Evolutionary conservation across 2,888 invertebrate species (phyloP), one percentile per base, ranked within the genome.

Genomic region (Bombylius major): DNA sequence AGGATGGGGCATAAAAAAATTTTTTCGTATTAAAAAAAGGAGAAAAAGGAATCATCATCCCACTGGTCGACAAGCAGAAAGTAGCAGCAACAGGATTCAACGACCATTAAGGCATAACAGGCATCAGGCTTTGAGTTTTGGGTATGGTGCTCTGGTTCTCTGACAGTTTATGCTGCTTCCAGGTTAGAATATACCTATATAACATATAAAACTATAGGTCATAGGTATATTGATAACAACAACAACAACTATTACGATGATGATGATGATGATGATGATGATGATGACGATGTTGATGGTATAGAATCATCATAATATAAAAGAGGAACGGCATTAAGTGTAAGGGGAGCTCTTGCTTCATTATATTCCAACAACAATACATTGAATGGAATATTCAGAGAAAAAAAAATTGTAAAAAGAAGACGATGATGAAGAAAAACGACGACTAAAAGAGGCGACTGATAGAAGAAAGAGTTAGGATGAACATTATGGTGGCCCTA

Each of bases 1-100:
- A 58, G 54, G 58, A 11, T 7, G 7, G 39, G 56, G 56, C 7
- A 8, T 36, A 54, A 58, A 58, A 58, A 58, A 56, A 52, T 47
- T 52, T 54, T 51, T 47, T 52, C 53, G 39, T 54, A 52, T 54
- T 54, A 42, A 42, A 42, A 42, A 42, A 42, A 42, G 39, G 39
- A 42, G 39, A 42, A 52, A 51, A 56, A 50, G 54, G 54, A 54
- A 53, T 56, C 47, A 48, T 51, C 55, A 53, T 51, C 47, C 45
- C 51, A 42, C 39, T 11, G 39, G 39, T 4, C 39, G 8, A 11
- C 11, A 42, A 42, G 23, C 51, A 46, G 48, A 34, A 52, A 55
- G 53, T 49, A 49, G 50, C 50, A 49, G 39, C 23, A 49, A 49
- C 48, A 54, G 49, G n/a, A 50, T 54, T 50, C 46, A 36, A 33